Conservation (phyloP, 2,888 invertebrate genomes). For the Zonitis immaculata region DNA sequence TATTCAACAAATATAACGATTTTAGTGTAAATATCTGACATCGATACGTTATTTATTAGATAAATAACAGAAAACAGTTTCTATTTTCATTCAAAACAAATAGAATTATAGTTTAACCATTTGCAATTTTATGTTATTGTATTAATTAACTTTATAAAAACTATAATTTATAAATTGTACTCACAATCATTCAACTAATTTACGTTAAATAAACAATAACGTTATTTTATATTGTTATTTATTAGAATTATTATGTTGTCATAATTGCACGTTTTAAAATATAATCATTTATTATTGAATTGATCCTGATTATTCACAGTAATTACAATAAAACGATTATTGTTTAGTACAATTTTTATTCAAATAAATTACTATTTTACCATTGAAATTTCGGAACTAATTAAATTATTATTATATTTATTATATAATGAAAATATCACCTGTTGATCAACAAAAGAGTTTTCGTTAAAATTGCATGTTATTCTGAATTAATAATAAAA, state of each 20-base stretch:
- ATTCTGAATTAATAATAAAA: background rate
- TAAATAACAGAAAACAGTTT: too few species aligned
- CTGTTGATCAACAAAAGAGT: background rate
- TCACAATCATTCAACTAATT: constrained; percentile 8
- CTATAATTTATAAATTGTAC: too few species aligned
- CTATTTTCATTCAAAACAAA: too few species aligned
- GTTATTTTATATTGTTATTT: constrained; percentile 5
- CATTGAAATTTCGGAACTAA: too few species aligned
- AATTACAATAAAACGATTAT: background rate
- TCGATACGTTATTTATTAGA: too few species aligned
- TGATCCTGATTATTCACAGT: background rate
- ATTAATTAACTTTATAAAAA: too few species aligned
- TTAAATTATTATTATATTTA: too few species aligned
- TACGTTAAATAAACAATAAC: constrained; percentile 10
- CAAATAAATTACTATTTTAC: background rate
- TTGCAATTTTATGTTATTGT: too few species aligned
- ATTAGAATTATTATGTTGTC: constrained; percentile 3
- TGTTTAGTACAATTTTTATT: background rate
- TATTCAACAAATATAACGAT: too few species aligned
- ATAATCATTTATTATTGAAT: background rate
- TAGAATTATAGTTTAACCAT: too few species aligned
- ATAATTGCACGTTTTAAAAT: constrained; percentile 6
- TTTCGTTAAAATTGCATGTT: background rate
- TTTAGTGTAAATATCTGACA: too few species aligned
- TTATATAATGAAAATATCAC: background rate